These are phyloP conservation scores for Portunus trituberculatus DNA, from an alignment of 1,140 invertebrate species.

Conservation along the genomic window DNA sequence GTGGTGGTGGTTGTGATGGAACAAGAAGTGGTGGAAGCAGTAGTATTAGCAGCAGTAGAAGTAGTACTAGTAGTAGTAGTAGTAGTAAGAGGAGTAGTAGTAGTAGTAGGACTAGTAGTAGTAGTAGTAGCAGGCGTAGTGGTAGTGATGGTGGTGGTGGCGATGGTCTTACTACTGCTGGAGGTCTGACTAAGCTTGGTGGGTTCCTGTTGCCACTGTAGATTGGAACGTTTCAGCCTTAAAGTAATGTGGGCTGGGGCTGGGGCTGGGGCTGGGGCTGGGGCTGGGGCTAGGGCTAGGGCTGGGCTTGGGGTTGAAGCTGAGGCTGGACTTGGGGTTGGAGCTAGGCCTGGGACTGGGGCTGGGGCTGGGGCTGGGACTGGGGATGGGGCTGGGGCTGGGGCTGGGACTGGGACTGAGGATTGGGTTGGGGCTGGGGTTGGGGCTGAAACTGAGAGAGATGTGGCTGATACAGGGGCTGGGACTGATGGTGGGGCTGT, in stretches of 20 bases:
- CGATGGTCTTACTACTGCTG: neutral
- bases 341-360: neutral
- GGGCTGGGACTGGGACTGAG: constrained; percentile 61
- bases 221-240: constrained; percentile 59
- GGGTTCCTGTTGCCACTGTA: constrained; percentile 64
- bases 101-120: neutral
- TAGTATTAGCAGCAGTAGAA: no score
- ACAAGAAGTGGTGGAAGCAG: no score
- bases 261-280: neutral
- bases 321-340: no score
- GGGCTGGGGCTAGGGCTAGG: neutral
- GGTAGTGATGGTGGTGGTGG: neutral
- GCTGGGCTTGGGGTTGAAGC: neutral
- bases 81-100: neutral
- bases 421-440: neutral
- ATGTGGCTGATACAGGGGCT: neutral
- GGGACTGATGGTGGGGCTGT: no score
- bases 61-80: neutral
- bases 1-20: no score
- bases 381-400: neutral
- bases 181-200: neutral
- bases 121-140: neutral
- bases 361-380: neutral
- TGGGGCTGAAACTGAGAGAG: neutral
- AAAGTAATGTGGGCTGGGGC: constrained; percentile 57